Base-by-base conservation (phyloP, 2,888 invertebrate genomes). In the Caenorhabditis becei region DNA sequence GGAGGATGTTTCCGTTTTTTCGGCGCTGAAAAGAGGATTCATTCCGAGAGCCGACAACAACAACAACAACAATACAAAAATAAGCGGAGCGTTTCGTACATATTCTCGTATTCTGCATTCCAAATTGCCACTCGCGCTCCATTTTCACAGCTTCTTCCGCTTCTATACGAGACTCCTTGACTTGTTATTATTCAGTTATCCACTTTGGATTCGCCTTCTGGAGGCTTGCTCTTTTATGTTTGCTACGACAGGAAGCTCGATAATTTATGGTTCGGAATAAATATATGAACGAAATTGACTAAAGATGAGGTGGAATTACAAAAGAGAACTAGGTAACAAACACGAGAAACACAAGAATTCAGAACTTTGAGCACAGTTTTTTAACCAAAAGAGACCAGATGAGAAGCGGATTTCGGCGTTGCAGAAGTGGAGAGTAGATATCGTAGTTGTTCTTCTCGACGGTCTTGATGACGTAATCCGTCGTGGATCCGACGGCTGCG, bases 401-500 rank as follows among this genome's bases (percentile, higher is more conserved):
- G 44, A 71, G 51, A 24, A 86, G 69, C 10, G 83, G 82, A 26
- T 86, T 82, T 41, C 83, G 71, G 18, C 84, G 61, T 77, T 87
- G 87, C 10, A 87, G 69, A 66, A 74, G 63, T 11, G 84, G 69
- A 11, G 85, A 83, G 69, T 84, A 85, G 16, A 87, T 65, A 51
- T 87, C 85, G 56, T 69, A 84, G 2, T 84, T 62, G 10, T 54
- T 75, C 75, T 84, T 85, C 44, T 83, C 65, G 14, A 86, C 26
- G 4, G 77, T 75, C 18, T 70, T 58, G 4, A 89, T 51, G 23
- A 88, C 69, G 74, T 87, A 79, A 41, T 90, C 89, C n/a, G 86
- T 81, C 16, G 81, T 80, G 35, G 86, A 66, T 16, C 85, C 89
- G 24, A 74, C 56, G 3, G 87, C 71, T 32, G 87, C 69, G 26